Conservation (phyloP, 1,140 invertebrate species). For the Tetranychus cinnabarinus region DNA sequence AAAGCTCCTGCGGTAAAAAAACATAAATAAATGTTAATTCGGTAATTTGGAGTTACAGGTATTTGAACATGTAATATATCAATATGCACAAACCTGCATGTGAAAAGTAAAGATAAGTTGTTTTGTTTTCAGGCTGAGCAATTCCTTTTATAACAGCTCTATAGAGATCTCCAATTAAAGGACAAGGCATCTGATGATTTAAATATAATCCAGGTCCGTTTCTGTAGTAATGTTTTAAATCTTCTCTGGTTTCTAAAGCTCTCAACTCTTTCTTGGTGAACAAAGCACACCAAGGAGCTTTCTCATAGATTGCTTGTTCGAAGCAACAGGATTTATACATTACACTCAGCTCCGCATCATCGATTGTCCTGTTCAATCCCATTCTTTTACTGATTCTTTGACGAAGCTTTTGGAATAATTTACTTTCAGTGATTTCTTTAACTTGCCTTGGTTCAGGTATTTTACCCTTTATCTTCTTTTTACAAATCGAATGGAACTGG, state of each 20-base stretch:
- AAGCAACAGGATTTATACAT: slow-evolving; percentile 12
- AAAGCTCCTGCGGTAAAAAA: too few relatives aligned
- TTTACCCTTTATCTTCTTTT: not conserved
- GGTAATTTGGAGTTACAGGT: slow-evolving; percentile 28
- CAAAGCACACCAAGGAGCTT: slow-evolving; percentile 12
- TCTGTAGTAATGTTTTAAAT: slow-evolving; percentile 14
- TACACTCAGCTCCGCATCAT: slow-evolving; percentile 1
- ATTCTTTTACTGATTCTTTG: not conserved
- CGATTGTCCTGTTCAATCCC: not conserved
- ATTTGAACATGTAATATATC: slow-evolving; percentile 8
- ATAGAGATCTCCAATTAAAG: slow-evolving; percentile 11
- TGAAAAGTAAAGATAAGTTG: slow-evolving; percentile 10
- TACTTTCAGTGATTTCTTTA: not conserved
- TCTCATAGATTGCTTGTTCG: slow-evolving; percentile 9
- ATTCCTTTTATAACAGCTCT: slow-evolving; percentile 7
- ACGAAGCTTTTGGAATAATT: not conserved
- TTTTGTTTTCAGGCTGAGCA: not conserved
- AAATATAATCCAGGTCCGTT: slow-evolving; percentile 11
- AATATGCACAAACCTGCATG: slow-evolving; percentile 10
- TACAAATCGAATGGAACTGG: not conserved
- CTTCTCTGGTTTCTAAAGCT: slow-evolving; percentile 11
- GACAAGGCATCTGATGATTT: slow-evolving; percentile 12
- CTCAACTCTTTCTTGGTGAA: slow-evolving; percentile 11
- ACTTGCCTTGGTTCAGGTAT: not conserved
- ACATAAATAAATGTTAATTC: too few relatives aligned